Conservation (phyloP, 2,888 invertebrate genomes). For the Malthinus flaveolus region DNA sequence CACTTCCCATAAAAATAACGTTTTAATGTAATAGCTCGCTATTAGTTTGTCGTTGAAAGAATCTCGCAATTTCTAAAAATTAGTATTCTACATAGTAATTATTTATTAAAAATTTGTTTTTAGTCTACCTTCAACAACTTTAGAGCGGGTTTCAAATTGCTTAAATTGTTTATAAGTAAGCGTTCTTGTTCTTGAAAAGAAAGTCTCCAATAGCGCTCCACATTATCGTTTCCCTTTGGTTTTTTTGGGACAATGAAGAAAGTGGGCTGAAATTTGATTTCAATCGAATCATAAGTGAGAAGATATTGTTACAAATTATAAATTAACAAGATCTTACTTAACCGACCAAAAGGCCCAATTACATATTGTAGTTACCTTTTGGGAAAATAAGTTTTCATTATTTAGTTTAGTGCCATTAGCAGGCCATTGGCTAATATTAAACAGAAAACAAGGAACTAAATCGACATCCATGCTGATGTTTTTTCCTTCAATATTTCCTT, state of each 20-base stretch:
- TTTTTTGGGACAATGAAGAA: constrained; percentile 46
- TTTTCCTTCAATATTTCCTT: constrained; percentile 22
- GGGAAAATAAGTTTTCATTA: too few relatives aligned
- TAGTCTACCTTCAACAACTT: constrained; percentile 45
- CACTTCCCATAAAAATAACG: constrained; percentile 51
- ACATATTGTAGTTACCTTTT: too few relatives aligned
- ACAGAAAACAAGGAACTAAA: constrained; percentile 47
- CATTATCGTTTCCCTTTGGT: constrained; percentile 27
- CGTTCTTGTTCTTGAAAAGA: constrained; percentile 54
- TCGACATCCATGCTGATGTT: constrained; percentile 57
- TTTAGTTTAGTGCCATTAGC: too few relatives aligned
- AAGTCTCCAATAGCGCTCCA: constrained; percentile 47
- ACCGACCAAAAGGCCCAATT: background rate
- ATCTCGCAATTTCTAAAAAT: constrained; percentile 52
- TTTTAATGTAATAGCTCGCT: constrained; percentile 57
- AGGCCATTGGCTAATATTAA: constrained; percentile 43
- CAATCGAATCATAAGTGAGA: background rate
- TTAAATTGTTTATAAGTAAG: constrained; percentile 39
- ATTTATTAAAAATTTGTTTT: background rate
- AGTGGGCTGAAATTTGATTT: constrained; percentile 23
- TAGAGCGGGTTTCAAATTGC: constrained; percentile 45
- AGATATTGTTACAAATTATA: background rate
- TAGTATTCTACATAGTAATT: background rate
- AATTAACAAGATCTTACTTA: background rate
- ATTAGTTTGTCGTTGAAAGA: constrained; percentile 43